phyloP scores from a whole-genome alignment of 2,113 vertebrate species.

The Trichomycterus rosablanca region DNA sequence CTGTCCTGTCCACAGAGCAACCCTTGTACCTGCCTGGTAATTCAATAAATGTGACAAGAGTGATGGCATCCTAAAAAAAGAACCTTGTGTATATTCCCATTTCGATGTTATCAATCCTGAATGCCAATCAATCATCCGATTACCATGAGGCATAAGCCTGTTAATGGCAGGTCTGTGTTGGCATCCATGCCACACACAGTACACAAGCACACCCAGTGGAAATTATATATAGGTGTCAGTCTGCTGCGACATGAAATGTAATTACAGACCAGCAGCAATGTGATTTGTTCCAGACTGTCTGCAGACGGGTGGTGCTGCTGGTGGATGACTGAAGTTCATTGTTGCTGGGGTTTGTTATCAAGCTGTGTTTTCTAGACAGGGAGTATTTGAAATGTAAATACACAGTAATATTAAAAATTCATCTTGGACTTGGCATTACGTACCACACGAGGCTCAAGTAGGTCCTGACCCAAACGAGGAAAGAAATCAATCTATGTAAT shows the following conservation, averaged over 20 bases:
- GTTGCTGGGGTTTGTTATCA: background rate
- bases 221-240: too few species aligned
- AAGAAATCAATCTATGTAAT: background rate
- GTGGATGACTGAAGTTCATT: too few species aligned
- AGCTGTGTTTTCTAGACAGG: background rate
- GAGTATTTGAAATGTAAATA: background rate
- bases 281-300: too few species aligned
- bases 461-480: background rate
- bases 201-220: background rate
- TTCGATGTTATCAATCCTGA: background rate
- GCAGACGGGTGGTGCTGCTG: too few species aligned
- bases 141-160: background rate
- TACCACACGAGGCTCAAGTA: background rate
- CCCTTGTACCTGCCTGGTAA: background rate
- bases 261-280: too few species aligned
- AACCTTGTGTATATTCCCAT: constrained; percentile 12
- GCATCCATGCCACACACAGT: background rate
- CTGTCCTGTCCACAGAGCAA: too few species aligned
- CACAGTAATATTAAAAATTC: too few species aligned
- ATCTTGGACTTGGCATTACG: too few species aligned
- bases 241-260: too few species aligned
- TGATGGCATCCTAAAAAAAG: too few species aligned
- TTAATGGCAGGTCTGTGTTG: background rate
- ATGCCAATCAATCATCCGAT: constrained; percentile 34
- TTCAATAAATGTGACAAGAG: too few species aligned